Evolutionary conservation across 2,797 vertebrate genomes (phyloP).

Genomic region (Poecilia gillii): DNA sequence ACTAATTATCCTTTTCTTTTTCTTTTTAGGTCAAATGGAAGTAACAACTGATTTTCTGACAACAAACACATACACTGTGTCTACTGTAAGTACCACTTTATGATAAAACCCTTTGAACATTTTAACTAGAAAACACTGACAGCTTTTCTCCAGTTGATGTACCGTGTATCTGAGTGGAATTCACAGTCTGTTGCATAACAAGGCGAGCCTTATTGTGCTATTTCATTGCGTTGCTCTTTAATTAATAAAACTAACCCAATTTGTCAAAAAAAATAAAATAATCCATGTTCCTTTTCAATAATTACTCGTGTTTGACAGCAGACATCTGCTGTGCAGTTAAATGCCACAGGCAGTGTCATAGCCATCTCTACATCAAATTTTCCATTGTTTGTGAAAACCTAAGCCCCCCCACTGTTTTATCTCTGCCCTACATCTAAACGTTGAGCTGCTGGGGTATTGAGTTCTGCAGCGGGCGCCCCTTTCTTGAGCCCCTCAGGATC

Average conservation of each 20-base stretch:
- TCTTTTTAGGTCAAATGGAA: conserved; percentile 43
- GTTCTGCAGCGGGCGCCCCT: conserved; percentile 46
- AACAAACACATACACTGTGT: neutral
- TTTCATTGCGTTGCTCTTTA: neutral
- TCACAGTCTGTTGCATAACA: neutral
- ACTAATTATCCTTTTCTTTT: conserved; percentile 10
- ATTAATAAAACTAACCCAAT: neutral
- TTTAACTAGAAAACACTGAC: neutral
- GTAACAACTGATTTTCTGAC: neutral
- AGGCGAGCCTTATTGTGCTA: neutral
- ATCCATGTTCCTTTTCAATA: neutral
- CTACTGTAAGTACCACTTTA: conserved; percentile 62
- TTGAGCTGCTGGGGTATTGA: conserved; percentile 30
- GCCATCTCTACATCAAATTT: conserved; percentile 35
- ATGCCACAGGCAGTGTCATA: conserved; percentile 19
- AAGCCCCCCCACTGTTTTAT: conserved; percentile 46
- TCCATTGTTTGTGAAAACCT: conserved; percentile 48
- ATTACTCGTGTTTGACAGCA: neutral
- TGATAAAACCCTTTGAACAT: neutral
- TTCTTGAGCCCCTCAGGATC: conserved; percentile 62
- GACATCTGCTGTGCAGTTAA: conserved; percentile 35
- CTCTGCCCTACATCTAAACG: conserved; percentile 70
- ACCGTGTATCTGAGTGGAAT: neutral
- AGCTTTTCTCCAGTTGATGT: neutral
- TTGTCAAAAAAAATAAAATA: conserved; percentile 1